Percentiles rank a stretch among this genome's conserved stretches.
phyloP scores from a whole-genome alignment of 2,797 vertebrate species.

The Momotus momota region DNA sequence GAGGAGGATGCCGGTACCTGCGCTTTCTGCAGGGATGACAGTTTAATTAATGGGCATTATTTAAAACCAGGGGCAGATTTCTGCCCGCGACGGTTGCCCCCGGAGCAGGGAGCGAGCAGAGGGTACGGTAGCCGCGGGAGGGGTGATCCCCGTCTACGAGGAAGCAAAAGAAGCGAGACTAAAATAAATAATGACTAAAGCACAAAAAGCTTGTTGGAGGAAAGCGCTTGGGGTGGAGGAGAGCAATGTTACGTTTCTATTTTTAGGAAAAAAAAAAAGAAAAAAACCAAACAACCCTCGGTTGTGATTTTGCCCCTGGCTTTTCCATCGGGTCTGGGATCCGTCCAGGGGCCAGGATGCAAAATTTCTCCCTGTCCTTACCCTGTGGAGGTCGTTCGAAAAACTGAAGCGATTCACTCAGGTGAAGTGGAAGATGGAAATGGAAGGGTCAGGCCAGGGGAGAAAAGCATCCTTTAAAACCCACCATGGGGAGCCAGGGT shows the following conservation, averaged over 20 bases:
- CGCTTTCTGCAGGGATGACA: slow-evolving; percentile 40
- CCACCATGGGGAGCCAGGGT: not conserved
- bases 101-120: slow-evolving; percentile 45
- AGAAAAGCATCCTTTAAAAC: slow-evolving; percentile 26
- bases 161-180: slow-evolving; percentile 66
- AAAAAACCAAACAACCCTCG: not conserved
- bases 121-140: slow-evolving; percentile 26
- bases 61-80: slow-evolving; percentile 66
- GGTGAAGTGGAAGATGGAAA: slow-evolving; percentile 48
- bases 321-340: slow-evolving; percentile 35
- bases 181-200: slow-evolving; percentile 77
- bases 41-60: slow-evolving; percentile 77
- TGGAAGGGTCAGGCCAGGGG: not conserved
- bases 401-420: slow-evolving; percentile 67
- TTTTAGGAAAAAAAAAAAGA: not conserved
- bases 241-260: slow-evolving; percentile 52
- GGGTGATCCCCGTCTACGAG: not conserved
- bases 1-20: not conserved
- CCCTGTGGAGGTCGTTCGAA: not conserved
- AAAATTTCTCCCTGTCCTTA: not conserved
- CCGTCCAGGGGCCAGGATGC: slow-evolving; percentile 52
- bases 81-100: slow-evolving; percentile 48
- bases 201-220: slow-evolving; percentile 82
- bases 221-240: slow-evolving; percentile 78
- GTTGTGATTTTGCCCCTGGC: slow-evolving; percentile 16